Evolutionary conservation across 2,888 invertebrate genomes (phyloP).

Genomic region (Sepioteuthis lessoniana): DNA sequence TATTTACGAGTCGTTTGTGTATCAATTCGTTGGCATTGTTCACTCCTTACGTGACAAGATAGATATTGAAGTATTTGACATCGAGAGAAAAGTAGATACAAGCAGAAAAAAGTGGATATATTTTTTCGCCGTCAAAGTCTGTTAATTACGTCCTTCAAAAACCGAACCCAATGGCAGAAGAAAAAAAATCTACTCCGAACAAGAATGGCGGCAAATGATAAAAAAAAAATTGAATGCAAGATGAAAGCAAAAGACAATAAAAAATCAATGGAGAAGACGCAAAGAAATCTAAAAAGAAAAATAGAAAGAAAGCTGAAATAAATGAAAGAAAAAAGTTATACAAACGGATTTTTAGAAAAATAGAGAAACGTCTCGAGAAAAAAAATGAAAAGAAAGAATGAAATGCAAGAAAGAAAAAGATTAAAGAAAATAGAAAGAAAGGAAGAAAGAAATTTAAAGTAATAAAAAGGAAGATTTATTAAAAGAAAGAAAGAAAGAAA

Average conservation of each 20-base stretch:
- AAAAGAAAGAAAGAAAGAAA: background rate
- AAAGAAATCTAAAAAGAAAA: background rate
- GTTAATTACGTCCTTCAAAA: slow-evolving; percentile 33
- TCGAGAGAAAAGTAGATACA: background rate
- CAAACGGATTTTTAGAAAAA: background rate
- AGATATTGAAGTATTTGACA: slow-evolving; percentile 33
- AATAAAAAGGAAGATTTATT: background rate
- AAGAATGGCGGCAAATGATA: slow-evolving; percentile 33
- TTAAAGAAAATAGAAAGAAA: too few relatives aligned
- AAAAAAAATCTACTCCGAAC: background rate
- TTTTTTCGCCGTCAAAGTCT: background rate
- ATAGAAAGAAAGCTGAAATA: background rate
- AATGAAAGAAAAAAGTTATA: background rate
- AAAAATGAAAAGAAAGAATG: too few relatives aligned
- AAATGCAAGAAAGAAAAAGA: too few relatives aligned
- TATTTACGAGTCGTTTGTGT: slow-evolving; percentile 21
- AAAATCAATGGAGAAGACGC: background rate
- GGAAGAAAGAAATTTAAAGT: too few relatives aligned
- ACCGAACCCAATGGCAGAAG: background rate
- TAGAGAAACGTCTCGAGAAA: background rate
- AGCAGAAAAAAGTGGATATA: background rate
- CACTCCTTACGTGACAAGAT: slow-evolving; percentile 18
- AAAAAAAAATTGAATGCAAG: background rate
- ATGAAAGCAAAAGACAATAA: background rate
- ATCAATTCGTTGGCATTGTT: slow-evolving; percentile 8